Base-by-base conservation (phyloP, 2,797 vertebrate genomes). In the Apodemus agrarius region DNA sequence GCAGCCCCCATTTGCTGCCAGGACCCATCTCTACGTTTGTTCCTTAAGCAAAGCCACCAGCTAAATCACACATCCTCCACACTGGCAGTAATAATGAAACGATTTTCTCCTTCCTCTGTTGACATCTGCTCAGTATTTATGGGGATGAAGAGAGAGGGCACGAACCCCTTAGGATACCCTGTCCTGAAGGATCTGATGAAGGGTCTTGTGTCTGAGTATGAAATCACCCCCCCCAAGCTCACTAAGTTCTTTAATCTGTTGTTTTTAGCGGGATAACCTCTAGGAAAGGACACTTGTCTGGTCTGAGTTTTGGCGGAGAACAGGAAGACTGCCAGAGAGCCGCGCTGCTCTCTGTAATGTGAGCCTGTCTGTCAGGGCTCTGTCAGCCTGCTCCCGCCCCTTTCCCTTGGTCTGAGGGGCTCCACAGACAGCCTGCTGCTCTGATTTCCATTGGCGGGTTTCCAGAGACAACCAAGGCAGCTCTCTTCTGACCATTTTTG, bases 281-380 rank as follows among this genome's bases (percentile, higher is more conserved):
- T 54, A 95, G 31, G 17, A 82, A 87, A 93, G 76, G 76, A 81
- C 26, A 61, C 24, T 94, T 81, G 22, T 75, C 92, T 83, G 3
- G 93, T 90, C 67, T 85, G 63, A 82, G 76, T 89, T 83, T 89
- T 75, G 89, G 74, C 81, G 13, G 37, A 75, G 93, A 80, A 67
- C 17, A 59, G 29, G 63, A 88, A 63, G 34, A 49, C 67, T 57
- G 52, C 34, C 10, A 57, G 69, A 88, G 84, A 63, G 19, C 61
- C 40, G 7, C 34, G 1, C 69, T 85, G 0, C 46, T 92, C 43
- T n/a, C 37, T 78, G 4, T 80, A 59, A 76, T 19, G 9, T n/a
- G 6, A 52, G 40, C 72, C 93, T 93, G 69, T 75, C 26, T 6
- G 17, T 61, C 74, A 69, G 29, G 63, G 83, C 29, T 74, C 22